Evolutionary conservation across 2,113 vertebrate genomes (phyloP).

Genomic region (Zootoca vivipara): DNA sequence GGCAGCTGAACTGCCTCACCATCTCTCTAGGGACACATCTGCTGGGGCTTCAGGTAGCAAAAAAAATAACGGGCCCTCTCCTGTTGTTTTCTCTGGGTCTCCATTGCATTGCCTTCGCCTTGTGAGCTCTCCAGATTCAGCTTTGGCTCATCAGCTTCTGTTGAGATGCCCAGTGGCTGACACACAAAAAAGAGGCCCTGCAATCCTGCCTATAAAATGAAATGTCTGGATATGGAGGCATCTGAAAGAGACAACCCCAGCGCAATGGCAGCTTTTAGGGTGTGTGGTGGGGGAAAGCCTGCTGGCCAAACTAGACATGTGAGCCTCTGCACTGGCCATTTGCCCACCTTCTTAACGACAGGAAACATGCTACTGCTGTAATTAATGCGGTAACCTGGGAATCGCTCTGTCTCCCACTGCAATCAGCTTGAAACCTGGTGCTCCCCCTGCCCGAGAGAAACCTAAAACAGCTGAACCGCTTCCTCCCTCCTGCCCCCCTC

Average conservation of each 20-base stretch:
- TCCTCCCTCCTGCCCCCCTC: too few species aligned
- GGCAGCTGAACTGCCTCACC: neutral
- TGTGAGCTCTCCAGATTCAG: neutral
- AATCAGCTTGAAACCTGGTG: neutral
- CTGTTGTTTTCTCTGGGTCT: too few species aligned
- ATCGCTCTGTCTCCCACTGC: neutral
- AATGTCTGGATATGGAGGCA: neutral
- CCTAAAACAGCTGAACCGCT: neutral
- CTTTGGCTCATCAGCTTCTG: neutral
- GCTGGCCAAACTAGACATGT: neutral
- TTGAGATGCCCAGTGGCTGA: neutral
- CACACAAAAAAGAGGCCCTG: neutral
- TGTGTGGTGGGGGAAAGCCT: too few species aligned
- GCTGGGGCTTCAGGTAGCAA: neutral
- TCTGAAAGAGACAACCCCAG: neutral
- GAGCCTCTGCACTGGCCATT: neutral
- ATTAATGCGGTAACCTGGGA: slow-evolving; percentile 54
- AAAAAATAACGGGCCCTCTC: too few species aligned
- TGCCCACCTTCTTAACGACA: slow-evolving; percentile 61
- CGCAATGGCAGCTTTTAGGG: neutral
- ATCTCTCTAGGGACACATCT: neutral
- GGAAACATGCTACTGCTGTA: slow-evolving; percentile 53
- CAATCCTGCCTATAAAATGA: neutral
- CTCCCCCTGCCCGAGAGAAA: neutral
- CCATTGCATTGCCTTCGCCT: neutral